phyloP scores from a whole-genome alignment of 2,113 vertebrate genomes.

The Cnemophilus loriae region DNA sequence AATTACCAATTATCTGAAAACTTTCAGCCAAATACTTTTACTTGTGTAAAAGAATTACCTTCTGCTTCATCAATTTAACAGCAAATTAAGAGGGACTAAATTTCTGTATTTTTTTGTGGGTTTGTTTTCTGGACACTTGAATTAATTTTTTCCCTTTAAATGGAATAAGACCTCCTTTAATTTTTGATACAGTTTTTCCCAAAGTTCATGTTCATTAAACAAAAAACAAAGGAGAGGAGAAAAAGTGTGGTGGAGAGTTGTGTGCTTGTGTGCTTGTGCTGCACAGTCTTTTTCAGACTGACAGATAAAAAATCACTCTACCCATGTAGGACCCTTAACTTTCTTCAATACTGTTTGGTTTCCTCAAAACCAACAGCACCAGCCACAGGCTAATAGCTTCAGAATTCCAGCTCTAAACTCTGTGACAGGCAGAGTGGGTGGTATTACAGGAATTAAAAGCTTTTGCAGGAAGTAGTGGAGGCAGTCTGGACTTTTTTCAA shows the following conservation, averaged over 20 bases:
- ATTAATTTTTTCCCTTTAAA: not conserved
- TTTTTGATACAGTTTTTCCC: not conserved
- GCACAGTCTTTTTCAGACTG: not conserved
- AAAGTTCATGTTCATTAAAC: not conserved
- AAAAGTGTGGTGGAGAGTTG: too few relatives aligned
- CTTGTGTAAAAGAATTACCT: not conserved
- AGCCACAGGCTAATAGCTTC: not conserved
- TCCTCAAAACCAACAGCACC: not conserved
- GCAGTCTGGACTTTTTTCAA: not conserved
- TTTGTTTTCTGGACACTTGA: not conserved
- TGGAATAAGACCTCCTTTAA: not conserved
- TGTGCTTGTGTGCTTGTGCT: not conserved
- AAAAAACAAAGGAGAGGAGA: not conserved
- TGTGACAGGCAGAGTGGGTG: not conserved
- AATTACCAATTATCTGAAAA: not conserved
- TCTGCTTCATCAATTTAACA: not conserved
- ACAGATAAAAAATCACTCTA: not conserved
- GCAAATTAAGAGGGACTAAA: not conserved
- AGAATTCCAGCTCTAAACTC: not conserved
- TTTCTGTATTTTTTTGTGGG: accelerated
- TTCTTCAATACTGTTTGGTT: not conserved
- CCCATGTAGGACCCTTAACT: accelerated
- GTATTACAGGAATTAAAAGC: not conserved
- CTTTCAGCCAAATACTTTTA: not conserved
- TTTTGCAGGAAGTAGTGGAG: not conserved